Evolutionary conservation across 2,797 vertebrate genomes (phyloP).

Genomic region (Nannoperca obscura): DNA sequence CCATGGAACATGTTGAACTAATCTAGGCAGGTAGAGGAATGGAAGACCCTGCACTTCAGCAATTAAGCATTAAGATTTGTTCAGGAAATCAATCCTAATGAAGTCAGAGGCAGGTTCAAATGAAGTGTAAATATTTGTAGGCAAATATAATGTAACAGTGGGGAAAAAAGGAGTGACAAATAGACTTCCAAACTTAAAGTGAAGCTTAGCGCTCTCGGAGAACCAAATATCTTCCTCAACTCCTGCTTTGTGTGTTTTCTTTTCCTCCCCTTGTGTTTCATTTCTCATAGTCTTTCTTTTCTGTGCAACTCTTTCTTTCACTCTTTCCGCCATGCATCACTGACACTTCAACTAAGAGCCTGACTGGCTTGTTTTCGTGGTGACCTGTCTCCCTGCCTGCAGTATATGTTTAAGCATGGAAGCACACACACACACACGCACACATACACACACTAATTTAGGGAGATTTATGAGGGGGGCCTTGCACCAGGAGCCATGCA

Average conservation of each 20-base stretch:
- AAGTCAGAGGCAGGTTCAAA: constrained; percentile 58
- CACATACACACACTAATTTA: constrained; percentile 87
- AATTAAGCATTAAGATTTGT: constrained; percentile 73
- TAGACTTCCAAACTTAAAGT: constrained; percentile 40
- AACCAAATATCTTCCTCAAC: constrained; percentile 57
- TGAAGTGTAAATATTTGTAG: constrained; percentile 72
- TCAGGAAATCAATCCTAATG: constrained; percentile 72
- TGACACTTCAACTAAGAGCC: constrained; percentile 93
- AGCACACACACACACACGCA: constrained; percentile 58
- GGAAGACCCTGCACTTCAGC: constrained; percentile 53
- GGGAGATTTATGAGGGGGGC: constrained; percentile 95
- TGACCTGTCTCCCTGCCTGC: constrained; percentile 91
- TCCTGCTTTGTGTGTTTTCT: constrained; percentile 72
- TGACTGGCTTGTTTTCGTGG: constrained; percentile 92
- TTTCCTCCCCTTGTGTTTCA: constrained; percentile 66
- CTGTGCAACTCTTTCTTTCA: constrained; percentile 67
- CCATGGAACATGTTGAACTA: constrained; percentile 82
- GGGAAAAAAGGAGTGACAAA: constrained; percentile 34
- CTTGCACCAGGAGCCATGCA: constrained; percentile 91
- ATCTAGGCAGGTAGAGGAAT: constrained; percentile 77
- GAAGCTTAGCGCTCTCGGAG: constrained; percentile 48
- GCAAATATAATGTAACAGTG: constrained; percentile 62
- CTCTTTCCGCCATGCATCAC: constrained; percentile 82
- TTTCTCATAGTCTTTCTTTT: constrained; percentile 68
- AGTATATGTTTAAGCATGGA: constrained; percentile 82